A percentile compares a stretch with the other conserved stretches of the same genome.
Conservation (phyloP, 2,797 vertebrate genomes). For the Spinus pinus region DNA sequence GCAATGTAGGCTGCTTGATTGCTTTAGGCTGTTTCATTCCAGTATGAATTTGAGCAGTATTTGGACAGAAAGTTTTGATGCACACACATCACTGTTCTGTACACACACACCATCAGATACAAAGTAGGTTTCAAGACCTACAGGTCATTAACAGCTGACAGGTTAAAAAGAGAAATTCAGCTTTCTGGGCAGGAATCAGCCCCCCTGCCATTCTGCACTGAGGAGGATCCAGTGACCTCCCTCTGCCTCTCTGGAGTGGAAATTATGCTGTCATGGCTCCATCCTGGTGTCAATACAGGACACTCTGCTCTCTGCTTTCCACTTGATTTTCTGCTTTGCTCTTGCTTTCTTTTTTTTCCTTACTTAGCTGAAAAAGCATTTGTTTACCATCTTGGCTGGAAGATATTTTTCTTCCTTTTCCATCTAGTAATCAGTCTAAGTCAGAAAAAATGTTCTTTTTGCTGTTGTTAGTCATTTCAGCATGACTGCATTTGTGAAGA, state of each 20-base stretch:
- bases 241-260: background rate
- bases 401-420: background rate
- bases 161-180: background rate
- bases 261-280: background rate
- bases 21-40: background rate
- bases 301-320: background rate
- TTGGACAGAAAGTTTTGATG: background rate
- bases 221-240: background rate
- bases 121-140: background rate
- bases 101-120: background rate
- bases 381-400: background rate
- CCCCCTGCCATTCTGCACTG: accelerated
- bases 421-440: background rate
- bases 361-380: background rate
- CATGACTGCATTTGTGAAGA: background rate
- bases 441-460: background rate
- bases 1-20: background rate
- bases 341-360: background rate
- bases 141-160: background rate
- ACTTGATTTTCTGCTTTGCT: background rate
- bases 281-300: background rate
- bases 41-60: background rate
- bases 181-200: background rate
- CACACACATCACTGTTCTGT: background rate
- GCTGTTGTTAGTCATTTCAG: background rate